phyloP scores from a whole-genome alignment of 2,113 vertebrate genomes.

The Ifrita kowaldi region DNA sequence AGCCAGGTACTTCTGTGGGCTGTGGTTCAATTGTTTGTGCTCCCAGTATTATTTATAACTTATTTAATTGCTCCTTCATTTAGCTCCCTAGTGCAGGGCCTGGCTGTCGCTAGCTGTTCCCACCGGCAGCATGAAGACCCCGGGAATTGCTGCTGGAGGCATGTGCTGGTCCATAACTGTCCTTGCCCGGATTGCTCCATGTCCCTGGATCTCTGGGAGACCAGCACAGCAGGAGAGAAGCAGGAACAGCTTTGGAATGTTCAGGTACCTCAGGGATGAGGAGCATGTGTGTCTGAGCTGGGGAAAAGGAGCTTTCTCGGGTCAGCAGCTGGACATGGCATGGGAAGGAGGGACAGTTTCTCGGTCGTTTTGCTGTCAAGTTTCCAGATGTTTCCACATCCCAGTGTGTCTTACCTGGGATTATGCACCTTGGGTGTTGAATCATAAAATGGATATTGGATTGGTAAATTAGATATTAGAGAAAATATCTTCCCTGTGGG shows the following conservation, averaged over 20 bases:
- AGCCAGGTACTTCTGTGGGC: neutral
- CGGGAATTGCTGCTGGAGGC: neutral
- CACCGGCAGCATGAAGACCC: accelerated
- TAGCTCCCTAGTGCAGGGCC: neutral
- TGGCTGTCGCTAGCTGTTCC: neutral
- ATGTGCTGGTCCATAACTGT: accelerated
- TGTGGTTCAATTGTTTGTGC: neutral
- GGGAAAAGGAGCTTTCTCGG: neutral
- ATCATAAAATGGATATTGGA: neutral
- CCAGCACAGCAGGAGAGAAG: neutral
- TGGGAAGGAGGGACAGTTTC: accelerated
- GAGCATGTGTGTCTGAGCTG: neutral
- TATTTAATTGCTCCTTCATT: neutral
- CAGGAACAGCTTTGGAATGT: neutral
- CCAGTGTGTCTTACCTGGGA: neutral
- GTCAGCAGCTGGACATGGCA: accelerated
- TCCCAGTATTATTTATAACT: accelerated
- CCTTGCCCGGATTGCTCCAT: neutral
- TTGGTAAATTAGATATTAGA: neutral
- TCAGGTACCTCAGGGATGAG: neutral
- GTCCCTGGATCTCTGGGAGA: neutral
- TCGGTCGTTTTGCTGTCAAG: accelerated
- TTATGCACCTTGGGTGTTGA: accelerated
- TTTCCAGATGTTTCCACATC: neutral
- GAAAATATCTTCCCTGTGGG: neutral